Evolutionary conservation across 1,140 invertebrate genomes (phyloP).

Genomic region (Psix sp.): DNA sequence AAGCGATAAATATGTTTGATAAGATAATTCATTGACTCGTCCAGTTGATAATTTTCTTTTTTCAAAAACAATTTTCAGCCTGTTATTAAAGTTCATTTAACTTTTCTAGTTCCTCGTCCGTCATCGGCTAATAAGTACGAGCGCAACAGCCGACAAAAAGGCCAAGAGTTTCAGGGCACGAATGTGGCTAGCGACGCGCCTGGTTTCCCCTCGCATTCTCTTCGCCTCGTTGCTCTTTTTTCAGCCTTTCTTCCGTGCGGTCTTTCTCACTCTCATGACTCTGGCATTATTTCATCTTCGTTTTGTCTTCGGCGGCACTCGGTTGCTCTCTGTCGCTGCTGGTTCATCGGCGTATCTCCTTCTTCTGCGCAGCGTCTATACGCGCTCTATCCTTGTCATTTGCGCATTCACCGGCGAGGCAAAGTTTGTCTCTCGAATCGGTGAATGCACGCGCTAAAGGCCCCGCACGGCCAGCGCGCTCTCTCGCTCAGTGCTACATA

Average conservation of each 20-base stretch:
- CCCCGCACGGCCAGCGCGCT: too few relatives aligned
- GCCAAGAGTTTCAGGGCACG: background rate
- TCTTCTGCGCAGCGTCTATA: background rate
- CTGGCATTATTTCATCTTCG: background rate
- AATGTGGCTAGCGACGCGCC: constrained; percentile 20
- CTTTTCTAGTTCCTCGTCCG: too few relatives aligned
- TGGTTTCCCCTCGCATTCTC: constrained; percentile 50
- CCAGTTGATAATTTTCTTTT: too few relatives aligned
- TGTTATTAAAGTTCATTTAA: too few relatives aligned
- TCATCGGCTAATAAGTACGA: too few relatives aligned
- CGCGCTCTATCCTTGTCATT: constrained; percentile 7
- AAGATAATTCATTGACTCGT: too few relatives aligned
- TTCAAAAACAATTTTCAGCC: too few relatives aligned
- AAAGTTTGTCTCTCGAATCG: constrained; percentile 48
- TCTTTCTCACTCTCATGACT: constrained; percentile 11
- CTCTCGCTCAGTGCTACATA: constrained; percentile 38
- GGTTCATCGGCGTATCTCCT: background rate
- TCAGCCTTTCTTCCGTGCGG: constrained; percentile 41
- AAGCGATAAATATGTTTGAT: too few relatives aligned
- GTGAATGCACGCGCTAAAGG: constrained; percentile 51
- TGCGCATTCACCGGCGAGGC: constrained; percentile 34
- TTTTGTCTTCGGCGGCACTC: constrained; percentile 27
- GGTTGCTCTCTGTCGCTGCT: constrained; percentile 31
- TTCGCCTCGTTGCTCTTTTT: constrained; percentile 41
- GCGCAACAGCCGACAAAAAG: too few relatives aligned